Conservation (phyloP, 2,113 vertebrate genomes). For the Scortum barcoo region DNA sequence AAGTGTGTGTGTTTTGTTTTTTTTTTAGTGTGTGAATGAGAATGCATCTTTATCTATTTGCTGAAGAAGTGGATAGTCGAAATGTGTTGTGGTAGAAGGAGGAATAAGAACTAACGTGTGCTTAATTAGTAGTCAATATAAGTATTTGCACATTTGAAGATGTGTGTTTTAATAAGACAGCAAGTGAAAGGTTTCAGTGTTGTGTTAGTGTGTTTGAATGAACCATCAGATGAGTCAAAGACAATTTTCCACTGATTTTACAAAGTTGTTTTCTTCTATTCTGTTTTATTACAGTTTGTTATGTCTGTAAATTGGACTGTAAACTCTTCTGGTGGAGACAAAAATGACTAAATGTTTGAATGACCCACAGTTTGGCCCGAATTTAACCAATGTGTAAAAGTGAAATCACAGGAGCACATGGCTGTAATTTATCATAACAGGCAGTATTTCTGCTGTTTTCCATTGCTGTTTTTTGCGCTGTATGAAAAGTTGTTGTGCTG, state of each 20-base stretch:
- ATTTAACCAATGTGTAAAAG: not conserved
- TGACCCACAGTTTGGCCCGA: not conserved
- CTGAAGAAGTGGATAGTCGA: not conserved
- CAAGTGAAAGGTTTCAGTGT: not conserved
- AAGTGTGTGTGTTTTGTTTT: no score
- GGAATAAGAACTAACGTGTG: not conserved
- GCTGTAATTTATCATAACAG: not conserved
- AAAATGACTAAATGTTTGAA: not conserved
- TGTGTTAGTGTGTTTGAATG: not conserved
- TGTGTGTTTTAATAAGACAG: not conserved
- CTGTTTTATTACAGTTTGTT: not conserved
- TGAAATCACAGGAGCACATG: not conserved
- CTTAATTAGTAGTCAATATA: not conserved
- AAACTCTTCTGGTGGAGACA: not conserved
- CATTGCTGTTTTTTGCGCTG: not conserved
- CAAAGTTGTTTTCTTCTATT: not conserved
- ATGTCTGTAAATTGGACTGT: not conserved
- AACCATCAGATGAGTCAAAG: not conserved
- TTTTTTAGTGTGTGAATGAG: slow-evolving; percentile 1
- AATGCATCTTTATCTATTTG: not conserved
- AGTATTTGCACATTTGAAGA: not conserved
- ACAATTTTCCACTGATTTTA: not conserved
- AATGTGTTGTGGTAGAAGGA: not conserved
- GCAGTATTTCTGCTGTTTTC: not conserved
- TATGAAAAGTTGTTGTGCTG: not conserved